Conservation (phyloP, 2,888 invertebrate species). For the Sinelater perroti region DNA sequence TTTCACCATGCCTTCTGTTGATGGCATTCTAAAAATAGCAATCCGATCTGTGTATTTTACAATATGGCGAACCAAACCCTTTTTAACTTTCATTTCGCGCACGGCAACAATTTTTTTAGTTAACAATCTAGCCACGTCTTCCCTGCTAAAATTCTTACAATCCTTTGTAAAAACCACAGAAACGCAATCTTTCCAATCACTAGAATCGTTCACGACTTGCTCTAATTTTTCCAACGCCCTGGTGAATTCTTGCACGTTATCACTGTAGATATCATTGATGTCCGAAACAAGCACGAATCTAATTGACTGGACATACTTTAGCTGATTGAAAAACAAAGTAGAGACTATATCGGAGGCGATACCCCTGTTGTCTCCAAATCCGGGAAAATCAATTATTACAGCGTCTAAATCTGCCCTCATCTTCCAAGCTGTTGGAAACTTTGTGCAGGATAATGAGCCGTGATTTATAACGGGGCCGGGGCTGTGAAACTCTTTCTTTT, state of each 20-base stretch:
- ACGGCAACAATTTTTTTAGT: constrained; percentile 18
- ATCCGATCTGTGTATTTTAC: neutral
- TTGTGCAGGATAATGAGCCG: constrained; percentile 19
- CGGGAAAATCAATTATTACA: constrained; percentile 21
- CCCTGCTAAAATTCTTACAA: neutral
- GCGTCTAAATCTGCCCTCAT: neutral
- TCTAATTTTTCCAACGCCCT: constrained; percentile 14
- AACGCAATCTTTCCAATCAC: constrained; percentile 15
- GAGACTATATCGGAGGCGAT: constrained; percentile 13
- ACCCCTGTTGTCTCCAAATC: constrained; percentile 29
- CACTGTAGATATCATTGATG: constrained; percentile 21
- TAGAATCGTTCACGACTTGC: neutral
- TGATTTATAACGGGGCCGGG: constrained; percentile 19
- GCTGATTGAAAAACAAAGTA: constrained; percentile 21
- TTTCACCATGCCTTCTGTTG: neutral
- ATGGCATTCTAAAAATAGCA: constrained; percentile 20
- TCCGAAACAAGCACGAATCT: constrained; percentile 20
- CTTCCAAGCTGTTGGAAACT: constrained; percentile 17
- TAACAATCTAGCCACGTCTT: constrained; percentile 4
- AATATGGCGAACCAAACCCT: constrained; percentile 20
- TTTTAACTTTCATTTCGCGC: constrained; percentile 10
- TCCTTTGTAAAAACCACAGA: constrained; percentile 29
- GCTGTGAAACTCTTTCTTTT: neutral
- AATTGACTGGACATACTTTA: constrained; percentile 10
- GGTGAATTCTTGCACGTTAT: constrained; percentile 19